Evolutionary conservation across 2,888 invertebrate species (phyloP), one percentile per base, ranked within the genome.

Genomic region (Heterodera filipjevi): DNA sequence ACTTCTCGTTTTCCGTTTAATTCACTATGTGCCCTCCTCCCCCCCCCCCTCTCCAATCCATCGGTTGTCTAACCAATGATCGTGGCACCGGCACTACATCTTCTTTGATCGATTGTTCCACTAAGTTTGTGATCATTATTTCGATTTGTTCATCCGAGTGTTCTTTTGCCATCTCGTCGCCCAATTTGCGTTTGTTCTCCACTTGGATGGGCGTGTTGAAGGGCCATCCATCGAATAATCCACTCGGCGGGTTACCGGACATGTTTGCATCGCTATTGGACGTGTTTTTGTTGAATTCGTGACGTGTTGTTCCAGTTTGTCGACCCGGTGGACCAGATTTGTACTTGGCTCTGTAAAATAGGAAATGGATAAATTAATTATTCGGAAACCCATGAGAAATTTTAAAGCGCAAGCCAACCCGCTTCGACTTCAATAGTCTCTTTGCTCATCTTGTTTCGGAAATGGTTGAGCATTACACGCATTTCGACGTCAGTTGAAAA

Each of bases 401-500:
- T 30, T 19, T 35, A 33, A 68, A 68, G 6, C 16, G 22, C 16
- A 30, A 12, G 16, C 22, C 27, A 71, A 71, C 71, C 71, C 12
- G 10, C 30, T n/a, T 30, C 32, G 12, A 8, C 46, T 33, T 71
- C 71, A 30, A 16, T 16, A 12, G 68, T 33, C 19, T 19, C 14
- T 1, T 68, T 76, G 33, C 35, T 44, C 66, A 66, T 6, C 66
- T 76, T 66, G 16, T 66, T 66, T 10, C 44, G 71, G n/a, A 71
- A 78, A n/a, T 71, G 39, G 35, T 22, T 32, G n/a, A 77, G 33
- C 79, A 79, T 66, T 44, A 70, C 53, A 22, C 66, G 66, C 79
- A 79, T 78, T 46, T 78, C 79, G 49, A 64, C 49, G 35, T 44
- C 78, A 2, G 76, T 49, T 12, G 68, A 33, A 14, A 78, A 77